phyloP scores from a whole-genome alignment of 2,113 vertebrate species.

The Corvus hawaiiensis region DNA sequence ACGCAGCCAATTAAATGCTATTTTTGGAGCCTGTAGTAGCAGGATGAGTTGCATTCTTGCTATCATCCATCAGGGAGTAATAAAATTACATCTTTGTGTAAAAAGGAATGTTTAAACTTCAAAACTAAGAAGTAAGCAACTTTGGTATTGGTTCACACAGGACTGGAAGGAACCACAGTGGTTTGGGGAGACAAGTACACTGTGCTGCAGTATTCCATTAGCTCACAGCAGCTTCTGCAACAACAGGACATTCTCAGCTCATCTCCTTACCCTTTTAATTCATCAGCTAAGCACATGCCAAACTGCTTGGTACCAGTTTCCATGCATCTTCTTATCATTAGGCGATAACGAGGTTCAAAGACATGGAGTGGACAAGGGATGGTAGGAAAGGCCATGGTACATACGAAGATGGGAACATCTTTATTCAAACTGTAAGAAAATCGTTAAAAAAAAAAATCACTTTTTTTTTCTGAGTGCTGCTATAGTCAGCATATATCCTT shows the following conservation, averaged over 20 bases:
- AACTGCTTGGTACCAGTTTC: constrained; percentile 91
- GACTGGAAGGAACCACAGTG: not conserved
- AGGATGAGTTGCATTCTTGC: not conserved
- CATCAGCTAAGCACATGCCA: constrained; percentile 91
- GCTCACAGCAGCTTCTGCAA: not conserved
- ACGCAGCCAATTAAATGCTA: not conserved
- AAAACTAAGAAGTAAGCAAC: not conserved
- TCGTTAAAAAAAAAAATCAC: not conserved
- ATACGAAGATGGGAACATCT: constrained; percentile 94
- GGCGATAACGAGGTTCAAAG: constrained; percentile 88
- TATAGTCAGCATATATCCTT: not conserved
- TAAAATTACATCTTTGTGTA: not conserved
- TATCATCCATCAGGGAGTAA: not conserved
- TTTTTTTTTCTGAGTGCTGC: not conserved
- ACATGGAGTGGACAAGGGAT: constrained; percentile 90
- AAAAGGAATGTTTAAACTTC: not conserved
- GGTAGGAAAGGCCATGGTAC: constrained; percentile 92
- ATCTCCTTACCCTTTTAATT: constrained; percentile 82
- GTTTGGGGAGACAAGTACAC: not conserved
- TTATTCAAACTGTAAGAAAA: constrained; percentile 81
- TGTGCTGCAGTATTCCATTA: not conserved
- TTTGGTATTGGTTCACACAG: not conserved
- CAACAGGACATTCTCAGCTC: not conserved
- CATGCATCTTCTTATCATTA: constrained; percentile 93
- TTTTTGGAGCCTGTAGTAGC: not conserved